Percentiles rank a stretch among this genome's conserved stretches.
phyloP scores from a whole-genome alignment of 1,140 invertebrate genomes.

The Leptinotarsa undecemlineata region DNA sequence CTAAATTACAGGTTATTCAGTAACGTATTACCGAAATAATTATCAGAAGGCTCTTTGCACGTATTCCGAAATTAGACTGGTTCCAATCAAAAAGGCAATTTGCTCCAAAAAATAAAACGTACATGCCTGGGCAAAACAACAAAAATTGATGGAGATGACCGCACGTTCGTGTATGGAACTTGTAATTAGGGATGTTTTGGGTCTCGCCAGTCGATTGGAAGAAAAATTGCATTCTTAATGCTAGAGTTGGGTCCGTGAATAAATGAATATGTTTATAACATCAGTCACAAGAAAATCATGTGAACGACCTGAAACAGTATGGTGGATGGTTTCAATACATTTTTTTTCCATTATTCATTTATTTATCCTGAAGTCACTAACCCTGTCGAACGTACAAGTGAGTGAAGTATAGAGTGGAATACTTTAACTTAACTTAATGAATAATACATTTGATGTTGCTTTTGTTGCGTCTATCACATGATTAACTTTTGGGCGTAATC shows the following conservation, averaged over 20 bases:
- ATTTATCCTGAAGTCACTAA: no score
- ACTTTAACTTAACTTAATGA: no score
- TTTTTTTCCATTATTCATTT: no score
- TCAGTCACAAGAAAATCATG: no score
- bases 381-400: no score
- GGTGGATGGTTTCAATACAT: no score
- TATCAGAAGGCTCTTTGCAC: slow-evolving; percentile 2
- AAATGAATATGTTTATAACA: neutral
- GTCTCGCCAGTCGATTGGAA: neutral
- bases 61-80: slow-evolving; percentile 4
- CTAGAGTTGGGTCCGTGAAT: neutral
- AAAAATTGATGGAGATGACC: neutral
- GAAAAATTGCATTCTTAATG: neutral
- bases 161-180: neutral
- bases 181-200: slow-evolving; percentile 8
- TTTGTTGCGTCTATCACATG: no score
- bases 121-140: neutral
- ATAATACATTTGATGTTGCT: no score
- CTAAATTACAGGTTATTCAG: slow-evolving; percentile 8
- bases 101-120: neutral
- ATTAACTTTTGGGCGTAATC: no score
- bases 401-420: no score
- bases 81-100: slow-evolving; percentile 8
- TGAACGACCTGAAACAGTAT: no score
- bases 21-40: slow-evolving; percentile 8